These are phyloP conservation scores for Cremastobaeus sp. DNA, from an alignment of 2,888 invertebrate species.

Conservation along the genomic window DNA sequence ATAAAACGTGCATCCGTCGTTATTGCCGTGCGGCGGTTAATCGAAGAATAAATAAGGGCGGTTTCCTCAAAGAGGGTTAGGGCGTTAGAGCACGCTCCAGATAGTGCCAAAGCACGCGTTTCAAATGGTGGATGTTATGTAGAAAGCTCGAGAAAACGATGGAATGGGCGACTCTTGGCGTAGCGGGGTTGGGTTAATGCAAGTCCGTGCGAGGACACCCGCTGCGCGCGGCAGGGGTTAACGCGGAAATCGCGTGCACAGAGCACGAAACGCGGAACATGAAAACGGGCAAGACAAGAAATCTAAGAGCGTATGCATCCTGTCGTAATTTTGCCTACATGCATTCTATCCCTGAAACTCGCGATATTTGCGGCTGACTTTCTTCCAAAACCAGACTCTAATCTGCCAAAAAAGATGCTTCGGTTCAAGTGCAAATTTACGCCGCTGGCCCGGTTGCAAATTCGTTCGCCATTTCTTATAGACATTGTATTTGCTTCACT, in stretches of 20 bases:
- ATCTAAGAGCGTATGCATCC: constrained; percentile 48
- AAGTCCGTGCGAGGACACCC: constrained; percentile 74
- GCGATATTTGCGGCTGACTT: constrained; percentile 23
- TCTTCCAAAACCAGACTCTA: constrained; percentile 6
- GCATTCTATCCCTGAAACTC: background rate
- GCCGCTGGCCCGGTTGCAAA: too few relatives aligned
- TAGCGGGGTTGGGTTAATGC: constrained; percentile 70
- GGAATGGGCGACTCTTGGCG: constrained; percentile 58
- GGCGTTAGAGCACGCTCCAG: constrained; percentile 63
- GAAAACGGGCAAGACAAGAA: constrained; percentile 53
- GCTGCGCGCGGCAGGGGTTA: constrained; percentile 75
- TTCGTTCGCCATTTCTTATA: too few relatives aligned
- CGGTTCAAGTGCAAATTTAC: background rate
- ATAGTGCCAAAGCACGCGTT: constrained; percentile 66
- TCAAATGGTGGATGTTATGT: constrained; percentile 58
- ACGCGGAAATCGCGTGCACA: constrained; percentile 77
- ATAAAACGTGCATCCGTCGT: constrained; percentile 63
- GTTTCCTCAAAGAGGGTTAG: constrained; percentile 58
- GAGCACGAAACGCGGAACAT: constrained; percentile 54
- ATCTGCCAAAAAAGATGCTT: constrained; percentile 3
- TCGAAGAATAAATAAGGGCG: constrained; percentile 71
- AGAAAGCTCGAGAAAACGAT: constrained; percentile 39
- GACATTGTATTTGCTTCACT: background rate
- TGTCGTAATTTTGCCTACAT: constrained; percentile 29
- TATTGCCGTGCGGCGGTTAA: constrained; percentile 63